Evolutionary conservation across 2,797 vertebrate genomes (phyloP).

Genomic region (Ispidina picta): DNA sequence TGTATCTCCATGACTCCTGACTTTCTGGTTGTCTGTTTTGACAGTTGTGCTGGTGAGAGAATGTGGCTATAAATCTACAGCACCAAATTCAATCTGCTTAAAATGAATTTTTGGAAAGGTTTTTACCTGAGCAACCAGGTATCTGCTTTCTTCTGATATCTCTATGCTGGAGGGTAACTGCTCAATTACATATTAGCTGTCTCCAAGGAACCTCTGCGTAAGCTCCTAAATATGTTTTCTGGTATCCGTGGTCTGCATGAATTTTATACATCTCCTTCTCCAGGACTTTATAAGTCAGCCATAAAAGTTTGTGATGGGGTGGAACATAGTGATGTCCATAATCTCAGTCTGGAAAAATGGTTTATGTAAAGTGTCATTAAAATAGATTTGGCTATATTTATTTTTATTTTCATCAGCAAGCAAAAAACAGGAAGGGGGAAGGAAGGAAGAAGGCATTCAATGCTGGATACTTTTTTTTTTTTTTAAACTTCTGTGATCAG

Average conservation of each 20-base stretch:
- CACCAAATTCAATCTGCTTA: background rate
- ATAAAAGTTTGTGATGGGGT: conserved; percentile 62
- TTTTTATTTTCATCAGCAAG: conserved; percentile 43
- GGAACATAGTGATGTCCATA: conserved; percentile 35
- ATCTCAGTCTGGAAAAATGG: conserved; percentile 57
- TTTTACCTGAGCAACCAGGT: conserved; percentile 25
- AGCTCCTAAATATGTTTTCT: conserved; percentile 18
- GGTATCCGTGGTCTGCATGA: background rate
- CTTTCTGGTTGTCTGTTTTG: background rate
- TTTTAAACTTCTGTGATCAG: background rate
- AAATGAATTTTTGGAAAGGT: background rate
- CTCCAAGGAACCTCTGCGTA: background rate
- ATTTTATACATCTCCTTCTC: conserved; percentile 56
- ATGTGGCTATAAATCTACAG: background rate
- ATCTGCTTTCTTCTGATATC: background rate
- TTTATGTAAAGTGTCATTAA: conserved; percentile 53
- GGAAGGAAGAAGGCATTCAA: background rate
- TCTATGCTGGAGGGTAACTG: background rate
- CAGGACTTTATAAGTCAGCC: conserved; percentile 42
- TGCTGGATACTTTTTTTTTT: background rate
- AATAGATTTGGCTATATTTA: conserved; percentile 55
- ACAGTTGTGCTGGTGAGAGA: background rate
- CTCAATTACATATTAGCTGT: background rate
- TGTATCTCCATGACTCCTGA: background rate
- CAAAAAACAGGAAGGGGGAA: background rate